phyloP scores from a whole-genome alignment of 2,797 vertebrate species.

The Alectoris magna region DNA sequence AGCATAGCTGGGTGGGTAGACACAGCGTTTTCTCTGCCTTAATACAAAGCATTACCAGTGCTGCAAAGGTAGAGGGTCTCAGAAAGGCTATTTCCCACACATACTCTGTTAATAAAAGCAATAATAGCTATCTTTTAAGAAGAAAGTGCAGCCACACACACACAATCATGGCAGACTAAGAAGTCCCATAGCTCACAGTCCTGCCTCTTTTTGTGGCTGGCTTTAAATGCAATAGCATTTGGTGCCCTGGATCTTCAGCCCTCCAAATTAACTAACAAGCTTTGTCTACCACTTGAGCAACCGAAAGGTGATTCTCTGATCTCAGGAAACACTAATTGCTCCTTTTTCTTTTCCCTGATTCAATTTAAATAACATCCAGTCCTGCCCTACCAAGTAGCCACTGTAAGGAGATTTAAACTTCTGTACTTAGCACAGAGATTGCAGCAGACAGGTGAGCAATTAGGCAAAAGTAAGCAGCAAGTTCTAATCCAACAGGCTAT shows the following conservation, averaged over 20 bases:
- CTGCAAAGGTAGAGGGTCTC: background rate
- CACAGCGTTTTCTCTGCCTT: background rate
- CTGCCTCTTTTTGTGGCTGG: background rate
- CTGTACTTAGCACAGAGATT: background rate
- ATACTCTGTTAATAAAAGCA: background rate
- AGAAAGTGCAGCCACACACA: background rate
- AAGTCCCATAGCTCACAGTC: background rate
- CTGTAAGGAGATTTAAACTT: background rate
- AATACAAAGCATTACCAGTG: background rate
- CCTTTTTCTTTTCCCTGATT: background rate
- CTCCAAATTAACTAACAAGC: constrained; percentile 15
- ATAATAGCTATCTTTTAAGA: background rate
- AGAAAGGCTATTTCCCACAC: background rate
- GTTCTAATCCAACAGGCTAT: background rate
- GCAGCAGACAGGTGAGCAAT: background rate
- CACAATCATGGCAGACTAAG: background rate
- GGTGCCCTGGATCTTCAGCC: background rate
- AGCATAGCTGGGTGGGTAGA: background rate
- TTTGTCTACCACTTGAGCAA: constrained; percentile 12
- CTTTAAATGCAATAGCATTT: background rate
- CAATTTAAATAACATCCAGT: constrained; percentile 11
- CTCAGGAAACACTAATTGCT: background rate
- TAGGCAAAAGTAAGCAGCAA: constrained; percentile 2
- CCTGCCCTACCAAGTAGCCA: background rate
- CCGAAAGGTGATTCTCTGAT: background rate